A percentile compares a stretch with the other conserved stretches of the same genome.
phyloP scores from a whole-genome alignment of 1,140 invertebrate species.

The Stegodyphus dumicola region DNA sequence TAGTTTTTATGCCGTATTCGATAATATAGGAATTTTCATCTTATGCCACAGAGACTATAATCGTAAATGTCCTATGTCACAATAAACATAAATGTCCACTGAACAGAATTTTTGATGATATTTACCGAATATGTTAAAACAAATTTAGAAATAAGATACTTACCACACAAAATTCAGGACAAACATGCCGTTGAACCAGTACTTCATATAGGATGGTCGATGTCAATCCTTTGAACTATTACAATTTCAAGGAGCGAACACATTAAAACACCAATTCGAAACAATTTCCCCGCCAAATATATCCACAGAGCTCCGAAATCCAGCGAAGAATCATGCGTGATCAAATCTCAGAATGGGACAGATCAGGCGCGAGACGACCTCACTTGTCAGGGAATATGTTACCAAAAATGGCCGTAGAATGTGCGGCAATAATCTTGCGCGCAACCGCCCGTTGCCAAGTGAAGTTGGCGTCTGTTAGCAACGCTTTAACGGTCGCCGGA shows the following conservation, averaged over 20 bases:
- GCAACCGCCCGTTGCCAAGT: not conserved
- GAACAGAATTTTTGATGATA: no score
- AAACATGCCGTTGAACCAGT: conserved; percentile 62
- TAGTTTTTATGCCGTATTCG: no score
- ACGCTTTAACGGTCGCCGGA: conserved; percentile 12
- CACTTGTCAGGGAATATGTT: not conserved
- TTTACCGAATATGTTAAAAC: not conserved
- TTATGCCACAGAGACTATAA: no score
- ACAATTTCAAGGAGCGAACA: conserved; percentile 5
- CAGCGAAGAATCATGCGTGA: not conserved
- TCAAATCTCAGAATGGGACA: not conserved
- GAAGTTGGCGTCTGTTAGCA: conserved; percentile 16
- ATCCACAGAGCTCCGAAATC: not conserved
- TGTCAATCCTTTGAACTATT: not conserved
- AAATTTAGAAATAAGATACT: conserved; percentile 17
- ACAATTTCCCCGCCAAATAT: not conserved
- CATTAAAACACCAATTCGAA: conserved; percentile 29
- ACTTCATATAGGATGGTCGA: conserved; percentile 62
- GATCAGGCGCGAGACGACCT: not conserved
- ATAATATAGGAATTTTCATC: no score
- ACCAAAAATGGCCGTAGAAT: not conserved
- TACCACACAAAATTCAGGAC: conserved; percentile 62
- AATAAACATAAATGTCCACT: no score
- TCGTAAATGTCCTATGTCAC: no score
- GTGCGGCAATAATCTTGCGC: not conserved